Conservation (phyloP, 2,797 vertebrate species). For the Hephaestus fuliginosus region DNA sequence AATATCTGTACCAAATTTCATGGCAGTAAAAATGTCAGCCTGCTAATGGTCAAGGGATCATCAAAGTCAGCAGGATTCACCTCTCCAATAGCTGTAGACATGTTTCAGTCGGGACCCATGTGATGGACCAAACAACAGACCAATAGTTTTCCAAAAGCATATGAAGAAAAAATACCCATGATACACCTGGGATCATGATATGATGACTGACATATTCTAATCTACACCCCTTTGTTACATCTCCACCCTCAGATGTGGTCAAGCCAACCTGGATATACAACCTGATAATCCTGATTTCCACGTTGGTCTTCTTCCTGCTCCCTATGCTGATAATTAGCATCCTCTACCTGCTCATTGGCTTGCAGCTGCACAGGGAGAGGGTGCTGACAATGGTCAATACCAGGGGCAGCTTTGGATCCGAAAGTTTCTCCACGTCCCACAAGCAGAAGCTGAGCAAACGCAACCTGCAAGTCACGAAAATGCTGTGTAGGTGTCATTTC, state of each 20-base stretch:
- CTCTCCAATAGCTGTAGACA: neutral
- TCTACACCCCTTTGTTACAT: neutral
- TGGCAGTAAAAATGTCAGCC: neutral
- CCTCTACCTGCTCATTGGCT: conserved; percentile 84
- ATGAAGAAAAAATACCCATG: neutral
- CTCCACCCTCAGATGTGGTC: conserved; percentile 69
- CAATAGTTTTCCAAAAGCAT: neutral
- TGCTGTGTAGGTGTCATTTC: conserved; percentile 80
- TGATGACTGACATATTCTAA: neutral
- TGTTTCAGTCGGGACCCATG: neutral
- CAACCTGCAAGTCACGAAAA: conserved; percentile 86
- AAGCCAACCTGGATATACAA: conserved; percentile 84
- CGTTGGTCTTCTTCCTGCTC: conserved; percentile 83
- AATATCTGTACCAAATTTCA: neutral
- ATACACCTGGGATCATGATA: neutral
- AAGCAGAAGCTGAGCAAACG: conserved; percentile 71
- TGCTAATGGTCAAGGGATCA: neutral
- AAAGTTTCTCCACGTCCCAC: conserved; percentile 46
- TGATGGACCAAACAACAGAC: neutral
- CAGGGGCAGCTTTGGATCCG: conserved; percentile 39
- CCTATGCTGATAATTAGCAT: conserved; percentile 84
- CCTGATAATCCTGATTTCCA: conserved; percentile 82
- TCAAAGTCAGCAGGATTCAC: neutral
- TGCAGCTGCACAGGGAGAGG: conserved; percentile 74
- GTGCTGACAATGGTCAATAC: conserved; percentile 14